Conservation (phyloP, 2,797 vertebrate genomes). For the Hapalemur alaotrensis region DNA sequence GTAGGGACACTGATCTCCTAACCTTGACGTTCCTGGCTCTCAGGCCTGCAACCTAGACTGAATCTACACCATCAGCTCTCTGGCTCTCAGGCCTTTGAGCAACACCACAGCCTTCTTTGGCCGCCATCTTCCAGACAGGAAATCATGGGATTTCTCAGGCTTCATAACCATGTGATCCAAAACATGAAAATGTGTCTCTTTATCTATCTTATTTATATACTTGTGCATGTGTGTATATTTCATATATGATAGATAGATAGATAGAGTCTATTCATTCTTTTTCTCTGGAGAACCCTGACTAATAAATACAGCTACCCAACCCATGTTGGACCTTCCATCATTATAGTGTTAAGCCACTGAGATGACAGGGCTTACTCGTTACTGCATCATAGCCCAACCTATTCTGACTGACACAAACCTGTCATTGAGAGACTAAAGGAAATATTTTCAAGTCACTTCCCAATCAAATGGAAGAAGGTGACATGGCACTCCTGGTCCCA, state of each 20-base stretch:
- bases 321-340: accelerated
- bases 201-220: no score
- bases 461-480: background rate
- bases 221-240: accelerated
- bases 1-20: background rate
- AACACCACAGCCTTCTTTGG: no score
- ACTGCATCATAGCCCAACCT: background rate
- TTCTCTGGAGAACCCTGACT: background rate
- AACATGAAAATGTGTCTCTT: background rate
- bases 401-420: background rate
- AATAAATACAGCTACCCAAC: background rate
- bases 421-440: background rate
- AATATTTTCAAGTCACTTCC: background rate
- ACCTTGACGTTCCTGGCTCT: background rate
- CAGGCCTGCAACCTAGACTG: background rate
- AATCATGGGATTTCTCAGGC: no score
- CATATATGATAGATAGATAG: background rate
- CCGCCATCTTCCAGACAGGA: background rate
- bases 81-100: no score
- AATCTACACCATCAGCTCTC: background rate
- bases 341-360: background rate
- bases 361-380: background rate
- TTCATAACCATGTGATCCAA: background rate
- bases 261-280: no score
- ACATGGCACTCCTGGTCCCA: background rate